Percentiles rank a stretch among this genome's conserved stretches.
These are phyloP conservation scores for Tholera decimalis DNA, from an alignment of 2,888 invertebrate genomes.

Conservation along the genomic window DNA sequence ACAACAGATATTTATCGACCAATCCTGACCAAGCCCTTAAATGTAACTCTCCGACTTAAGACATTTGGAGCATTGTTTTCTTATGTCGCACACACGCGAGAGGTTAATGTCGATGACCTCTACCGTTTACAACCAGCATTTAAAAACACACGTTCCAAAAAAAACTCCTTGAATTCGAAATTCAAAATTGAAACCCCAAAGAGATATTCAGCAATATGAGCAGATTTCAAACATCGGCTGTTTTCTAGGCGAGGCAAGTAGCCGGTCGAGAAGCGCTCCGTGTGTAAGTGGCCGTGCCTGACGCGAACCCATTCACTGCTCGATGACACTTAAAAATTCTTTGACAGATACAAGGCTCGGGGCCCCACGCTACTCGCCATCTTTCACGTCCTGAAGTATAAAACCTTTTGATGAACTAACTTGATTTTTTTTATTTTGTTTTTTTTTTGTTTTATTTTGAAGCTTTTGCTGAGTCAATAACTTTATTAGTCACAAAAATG, in stretches of 20 bases:
- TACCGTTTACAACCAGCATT: background rate
- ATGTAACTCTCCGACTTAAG: no score
- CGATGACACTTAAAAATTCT: conserved; percentile 87
- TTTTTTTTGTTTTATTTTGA: conserved; percentile 22
- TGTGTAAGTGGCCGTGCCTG: conserved; percentile 85
- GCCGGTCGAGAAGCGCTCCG: conserved; percentile 79
- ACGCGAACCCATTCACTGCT: conserved; percentile 78
- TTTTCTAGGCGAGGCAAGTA: conserved; percentile 66
- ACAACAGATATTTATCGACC: no score
- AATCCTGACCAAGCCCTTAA: no score
- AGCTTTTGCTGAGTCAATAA: conserved; percentile 6
- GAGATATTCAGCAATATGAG: conserved; percentile 64
- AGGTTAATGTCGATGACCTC: background rate
- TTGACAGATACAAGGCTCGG: conserved; percentile 81
- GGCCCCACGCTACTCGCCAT: conserved; percentile 56
- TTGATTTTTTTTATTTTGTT: conserved; percentile 38
- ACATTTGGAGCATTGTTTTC: no score
- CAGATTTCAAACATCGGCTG: conserved; percentile 67
- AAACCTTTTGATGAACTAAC: conserved; percentile 66
- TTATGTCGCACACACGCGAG: no score
- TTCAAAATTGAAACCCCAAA: conserved; percentile 51
- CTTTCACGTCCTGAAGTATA: conserved; percentile 63
- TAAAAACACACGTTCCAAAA: background rate
- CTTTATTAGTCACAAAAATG: background rate
- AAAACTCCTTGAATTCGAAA: conserved; percentile 2